These are phyloP conservation scores for Temnopleurus reevesii DNA, from an alignment of 53 echinoderm and acorn worm genomes.

Conservation along the genomic window DNA sequence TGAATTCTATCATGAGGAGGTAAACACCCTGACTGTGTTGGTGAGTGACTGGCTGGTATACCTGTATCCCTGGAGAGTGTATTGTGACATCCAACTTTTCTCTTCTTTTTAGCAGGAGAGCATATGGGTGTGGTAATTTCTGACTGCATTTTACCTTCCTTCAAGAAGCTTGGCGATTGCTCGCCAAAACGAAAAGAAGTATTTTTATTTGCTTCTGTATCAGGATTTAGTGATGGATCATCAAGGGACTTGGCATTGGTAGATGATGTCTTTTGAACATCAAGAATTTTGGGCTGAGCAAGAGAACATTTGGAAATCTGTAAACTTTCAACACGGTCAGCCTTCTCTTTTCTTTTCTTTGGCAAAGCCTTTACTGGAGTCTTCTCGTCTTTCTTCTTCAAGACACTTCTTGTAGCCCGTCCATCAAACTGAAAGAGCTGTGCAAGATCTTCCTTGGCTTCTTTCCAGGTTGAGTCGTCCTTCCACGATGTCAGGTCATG, in stretches of 20 bases:
- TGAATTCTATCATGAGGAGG: no score
- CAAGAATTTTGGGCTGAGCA: neutral
- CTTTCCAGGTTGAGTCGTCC: slow-evolving; percentile 42
- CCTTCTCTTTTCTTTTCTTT: neutral
- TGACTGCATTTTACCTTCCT: neutral
- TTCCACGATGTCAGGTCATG: slow-evolving; percentile 36
- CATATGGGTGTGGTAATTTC: neutral
- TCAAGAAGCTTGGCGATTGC: no score
- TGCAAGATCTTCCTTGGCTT: slow-evolving; percentile 43
- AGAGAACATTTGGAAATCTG: neutral
- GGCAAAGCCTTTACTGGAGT: neutral
- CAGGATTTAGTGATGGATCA: neutral
- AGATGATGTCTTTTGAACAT: neutral
- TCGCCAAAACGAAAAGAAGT: no score
- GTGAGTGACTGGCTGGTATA: no score
- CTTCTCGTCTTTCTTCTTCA: slow-evolving; percentile 13
- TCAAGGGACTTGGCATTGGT: neutral
- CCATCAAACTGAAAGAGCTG: slow-evolving; percentile 30
- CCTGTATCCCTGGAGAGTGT: neutral
- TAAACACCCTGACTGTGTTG: no score
- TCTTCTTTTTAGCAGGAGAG: slow-evolving; percentile 8
- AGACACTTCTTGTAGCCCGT: slow-evolving; percentile 30
- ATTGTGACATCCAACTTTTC: neutral
- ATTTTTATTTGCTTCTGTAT: no score
- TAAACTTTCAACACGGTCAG: neutral